Conservation (phyloP, 2,797 vertebrate species). For the Siniperca obscura region DNA sequence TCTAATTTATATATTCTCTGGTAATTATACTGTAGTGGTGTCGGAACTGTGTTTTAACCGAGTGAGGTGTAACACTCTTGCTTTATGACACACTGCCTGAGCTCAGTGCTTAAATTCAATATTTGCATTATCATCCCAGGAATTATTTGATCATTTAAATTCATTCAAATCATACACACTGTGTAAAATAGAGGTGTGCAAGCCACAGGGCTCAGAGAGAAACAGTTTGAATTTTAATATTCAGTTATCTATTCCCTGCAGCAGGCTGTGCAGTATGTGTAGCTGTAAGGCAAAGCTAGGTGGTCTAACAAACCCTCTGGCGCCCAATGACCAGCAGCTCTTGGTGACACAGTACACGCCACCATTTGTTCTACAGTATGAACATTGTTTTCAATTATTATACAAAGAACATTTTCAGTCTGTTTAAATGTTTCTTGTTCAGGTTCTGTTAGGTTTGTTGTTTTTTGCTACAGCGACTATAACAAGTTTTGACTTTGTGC, state of each 20-base stretch:
- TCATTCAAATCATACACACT: constrained; percentile 20
- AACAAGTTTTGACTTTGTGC: neutral
- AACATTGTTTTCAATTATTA: neutral
- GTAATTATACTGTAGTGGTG: neutral
- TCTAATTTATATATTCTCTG: neutral
- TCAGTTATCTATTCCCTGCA: constrained; percentile 4
- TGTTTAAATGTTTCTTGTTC: neutral
- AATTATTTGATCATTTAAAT: constrained; percentile 40
- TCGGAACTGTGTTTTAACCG: neutral
- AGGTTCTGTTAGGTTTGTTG: neutral
- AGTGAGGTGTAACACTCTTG: neutral
- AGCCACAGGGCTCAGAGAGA: neutral
- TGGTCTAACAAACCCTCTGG: neutral
- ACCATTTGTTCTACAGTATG: neutral
- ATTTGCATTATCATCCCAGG: constrained; percentile 25
- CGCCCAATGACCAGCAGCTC: neutral
- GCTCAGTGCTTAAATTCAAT: neutral
- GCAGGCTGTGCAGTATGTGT: neutral
- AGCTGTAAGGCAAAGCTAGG: neutral
- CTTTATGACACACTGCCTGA: neutral
- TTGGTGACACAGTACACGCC: neutral
- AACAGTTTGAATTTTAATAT: neutral
- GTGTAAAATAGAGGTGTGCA: neutral
- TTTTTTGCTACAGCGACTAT: neutral
- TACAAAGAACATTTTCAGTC: neutral